Evolutionary conservation across 2,797 vertebrate genomes (phyloP).

Genomic region (Champsocephalus esox): DNA sequence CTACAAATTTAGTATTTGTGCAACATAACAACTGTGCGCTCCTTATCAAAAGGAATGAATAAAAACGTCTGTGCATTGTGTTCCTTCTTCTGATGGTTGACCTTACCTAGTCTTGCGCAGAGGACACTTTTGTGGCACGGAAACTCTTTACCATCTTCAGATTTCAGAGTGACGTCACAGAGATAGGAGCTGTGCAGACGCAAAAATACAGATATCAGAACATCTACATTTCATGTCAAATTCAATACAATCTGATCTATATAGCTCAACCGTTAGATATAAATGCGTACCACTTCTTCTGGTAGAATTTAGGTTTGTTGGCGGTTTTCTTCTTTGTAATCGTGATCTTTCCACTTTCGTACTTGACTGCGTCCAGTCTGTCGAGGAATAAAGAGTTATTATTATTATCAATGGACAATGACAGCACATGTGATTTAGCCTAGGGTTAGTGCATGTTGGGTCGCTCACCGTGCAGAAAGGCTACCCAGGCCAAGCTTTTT

Average conservation of each 20-base stretch:
- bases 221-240: not conserved
- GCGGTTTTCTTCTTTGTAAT: conserved; percentile 88
- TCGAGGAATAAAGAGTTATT: conserved; percentile 28
- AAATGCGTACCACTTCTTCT: conserved; percentile 88
- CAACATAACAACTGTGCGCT: conserved; percentile 6
- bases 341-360: conserved; percentile 91
- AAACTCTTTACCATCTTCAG: conserved; percentile 95
- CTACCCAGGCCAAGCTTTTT: conserved; percentile 91
- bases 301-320: conserved; percentile 89
- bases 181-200: conserved; percentile 87
- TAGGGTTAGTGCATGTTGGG: not conserved
- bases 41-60: not conserved
- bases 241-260: not conserved
- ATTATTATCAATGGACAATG: conserved; percentile 8
- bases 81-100: not conserved
- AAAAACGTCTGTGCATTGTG: not conserved
- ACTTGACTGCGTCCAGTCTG: conserved; percentile 93
- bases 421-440: not conserved
- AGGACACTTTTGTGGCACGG: conserved; percentile 97
- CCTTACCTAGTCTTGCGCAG: conserved; percentile 95
- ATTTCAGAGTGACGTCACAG: conserved; percentile 94
- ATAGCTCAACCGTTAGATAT: no score
- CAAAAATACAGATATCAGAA: conserved; percentile 17
- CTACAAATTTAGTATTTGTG: not conserved
- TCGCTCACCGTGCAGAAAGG: conserved; percentile 90